A percentile compares a stretch with the other conserved stretches of the same genome.
These are phyloP conservation scores for Psittacula echo DNA, from an alignment of 2,797 vertebrate species.

Conservation along the genomic window DNA sequence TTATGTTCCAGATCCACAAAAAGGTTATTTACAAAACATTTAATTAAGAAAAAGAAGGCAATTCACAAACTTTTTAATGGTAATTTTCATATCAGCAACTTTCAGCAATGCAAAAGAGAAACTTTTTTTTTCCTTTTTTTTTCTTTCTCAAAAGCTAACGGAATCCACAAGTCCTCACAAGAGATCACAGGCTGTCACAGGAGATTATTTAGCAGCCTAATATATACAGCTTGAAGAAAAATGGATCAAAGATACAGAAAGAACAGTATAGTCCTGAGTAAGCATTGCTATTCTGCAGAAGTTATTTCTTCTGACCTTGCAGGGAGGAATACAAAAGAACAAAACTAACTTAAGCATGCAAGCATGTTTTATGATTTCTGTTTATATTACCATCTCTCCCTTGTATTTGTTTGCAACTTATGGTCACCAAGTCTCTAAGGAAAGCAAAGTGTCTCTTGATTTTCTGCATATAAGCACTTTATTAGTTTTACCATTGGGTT, in stretches of 20 bases:
- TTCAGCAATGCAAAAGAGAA: neutral
- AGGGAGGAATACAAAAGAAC: neutral
- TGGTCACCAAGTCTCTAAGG: neutral
- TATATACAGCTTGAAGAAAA: neutral
- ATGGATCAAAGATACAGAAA: neutral
- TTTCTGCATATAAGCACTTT: neutral
- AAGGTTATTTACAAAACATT: neutral
- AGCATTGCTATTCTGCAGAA: neutral
- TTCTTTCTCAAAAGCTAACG: neutral
- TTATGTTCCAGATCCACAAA: neutral
- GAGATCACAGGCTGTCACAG: neutral
- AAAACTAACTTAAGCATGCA: neutral
- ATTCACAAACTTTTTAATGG: neutral
- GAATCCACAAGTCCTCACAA: neutral
- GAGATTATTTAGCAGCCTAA: neutral
- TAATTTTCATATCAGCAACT: neutral
- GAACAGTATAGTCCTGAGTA: neutral
- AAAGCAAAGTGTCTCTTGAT: neutral
- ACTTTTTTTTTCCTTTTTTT: neutral
- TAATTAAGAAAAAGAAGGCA: neutral
- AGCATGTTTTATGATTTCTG: neutral
- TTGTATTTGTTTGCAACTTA: neutral
- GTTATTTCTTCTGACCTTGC: neutral
- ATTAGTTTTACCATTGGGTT: neutral
- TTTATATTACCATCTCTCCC: neutral